Base-by-base conservation (phyloP, 1,140 invertebrate genomes). In the Zelostemma sp. region DNA sequence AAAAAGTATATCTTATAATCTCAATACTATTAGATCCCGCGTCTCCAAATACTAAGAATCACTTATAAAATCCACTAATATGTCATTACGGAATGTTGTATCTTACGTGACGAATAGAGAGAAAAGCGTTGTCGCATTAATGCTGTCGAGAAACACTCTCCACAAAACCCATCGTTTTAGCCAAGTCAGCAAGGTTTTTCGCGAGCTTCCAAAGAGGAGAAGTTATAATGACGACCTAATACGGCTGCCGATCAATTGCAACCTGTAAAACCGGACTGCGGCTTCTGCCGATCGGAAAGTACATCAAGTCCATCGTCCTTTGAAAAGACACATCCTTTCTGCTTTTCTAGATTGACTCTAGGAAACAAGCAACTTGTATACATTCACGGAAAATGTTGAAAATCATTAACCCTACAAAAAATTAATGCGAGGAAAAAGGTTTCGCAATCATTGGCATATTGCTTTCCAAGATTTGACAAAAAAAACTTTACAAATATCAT, bases 201-300 rank as follows among this genome's bases (percentile, higher is more conserved):
- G 9, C 33, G 33, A 60, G 49, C 48, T 56, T 60, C 38, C 18
- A 40, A 51, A 64, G 49, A 56, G 67, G 57, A 60, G 40, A 69
- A 69, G 41, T 53, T 53, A 61, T 69, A 69, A 69, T 64, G 67
- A 69, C 67, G 61, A 64, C 67, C 67, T 64, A 69, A 69, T 69
- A 69, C 51, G 67, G 67, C 6, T 50, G 40, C 41, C 43, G 49
- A 33, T 47, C 67, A 69, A 69, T 69, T 56, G 51, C 50, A 61
- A 65, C 67, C 53, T 61, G 67, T 57, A 57, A 70, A 70, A 64
- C 60, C 67, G 67, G 67, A 17, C 43, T 5, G 40, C 15, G 9
- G 59, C 55, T 54, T 35, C 25, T 45, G 46, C 47, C 50, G 51
- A 19, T 47, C 60, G 46, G 57, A 51, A 61, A 61, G 67, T 65